phyloP scores from a whole-genome alignment of 2,888 invertebrate genomes.

The Bombyx huttoni region DNA sequence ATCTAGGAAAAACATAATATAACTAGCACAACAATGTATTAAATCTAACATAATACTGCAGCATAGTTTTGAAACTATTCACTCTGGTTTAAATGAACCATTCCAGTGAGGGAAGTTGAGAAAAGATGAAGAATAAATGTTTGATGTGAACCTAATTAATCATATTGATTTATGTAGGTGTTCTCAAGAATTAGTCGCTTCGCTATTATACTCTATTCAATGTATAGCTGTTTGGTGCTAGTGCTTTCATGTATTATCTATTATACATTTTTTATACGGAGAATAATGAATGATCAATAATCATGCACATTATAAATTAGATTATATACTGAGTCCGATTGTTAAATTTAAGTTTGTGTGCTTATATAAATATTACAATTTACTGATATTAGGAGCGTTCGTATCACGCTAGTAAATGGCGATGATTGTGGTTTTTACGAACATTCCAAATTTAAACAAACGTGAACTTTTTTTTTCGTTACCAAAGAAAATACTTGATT shows the following conservation, averaged over 20 bases:
- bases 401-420: background rate
- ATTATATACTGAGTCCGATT: background rate
- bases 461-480: background rate
- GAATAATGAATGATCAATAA: conserved; percentile 19
- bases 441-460: background rate
- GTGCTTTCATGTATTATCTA: conserved; percentile 35
- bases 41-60: too few species aligned
- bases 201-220: conserved; percentile 25
- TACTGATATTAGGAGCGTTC: background rate
- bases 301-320: conserved; percentile 23
- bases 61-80: too few species aligned
- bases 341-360: too few species aligned
- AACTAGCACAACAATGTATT: too few species aligned
- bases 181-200: conserved; percentile 22
- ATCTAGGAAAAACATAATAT: too few species aligned
- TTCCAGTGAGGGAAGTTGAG: background rate
- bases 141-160: background rate
- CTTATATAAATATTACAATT: too few species aligned
- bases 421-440: background rate
- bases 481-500: background rate
- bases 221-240: conserved; percentile 53
- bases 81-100: too few species aligned
- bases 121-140: background rate
- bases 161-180: background rate
- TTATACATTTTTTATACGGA: conserved; percentile 37